phyloP scores from a whole-genome alignment of 2,113 vertebrate genomes.

The Struthidea cinerea region DNA sequence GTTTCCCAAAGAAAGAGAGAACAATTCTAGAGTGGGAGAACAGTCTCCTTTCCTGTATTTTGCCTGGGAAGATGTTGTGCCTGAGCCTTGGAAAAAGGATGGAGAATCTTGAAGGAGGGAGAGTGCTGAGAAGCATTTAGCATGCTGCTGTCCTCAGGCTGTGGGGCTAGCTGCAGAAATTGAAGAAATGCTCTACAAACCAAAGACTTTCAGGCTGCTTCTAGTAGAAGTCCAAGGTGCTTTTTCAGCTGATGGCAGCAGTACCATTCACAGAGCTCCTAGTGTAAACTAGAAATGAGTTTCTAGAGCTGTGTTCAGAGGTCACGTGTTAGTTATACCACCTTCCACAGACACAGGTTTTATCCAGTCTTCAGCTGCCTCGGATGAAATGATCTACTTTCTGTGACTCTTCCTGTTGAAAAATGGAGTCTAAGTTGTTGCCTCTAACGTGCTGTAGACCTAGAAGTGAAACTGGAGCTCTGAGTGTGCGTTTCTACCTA shows the following conservation, averaged over 20 bases:
- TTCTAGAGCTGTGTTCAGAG: not conserved
- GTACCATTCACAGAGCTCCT: not conserved
- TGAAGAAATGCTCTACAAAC: not conserved
- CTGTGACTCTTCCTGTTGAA: not conserved
- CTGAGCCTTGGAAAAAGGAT: not conserved
- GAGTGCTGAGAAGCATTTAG: not conserved
- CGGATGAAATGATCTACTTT: not conserved
- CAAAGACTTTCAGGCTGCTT: not conserved
- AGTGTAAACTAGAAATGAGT: not conserved
- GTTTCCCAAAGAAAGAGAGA: not conserved
- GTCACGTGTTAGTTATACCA: not conserved
- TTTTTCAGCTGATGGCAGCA: not conserved
- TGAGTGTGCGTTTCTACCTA: not conserved
- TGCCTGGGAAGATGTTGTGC: not conserved
- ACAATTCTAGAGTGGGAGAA: not conserved
- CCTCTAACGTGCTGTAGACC: not conserved
- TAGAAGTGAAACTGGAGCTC: not conserved
- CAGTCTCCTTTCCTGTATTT: not conserved
- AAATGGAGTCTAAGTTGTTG: not conserved
- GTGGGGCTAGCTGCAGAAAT: not conserved
- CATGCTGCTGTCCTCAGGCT: not conserved
- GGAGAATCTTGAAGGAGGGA: not conserved
- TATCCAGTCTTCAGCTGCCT: not conserved
- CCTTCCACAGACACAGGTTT: not conserved
- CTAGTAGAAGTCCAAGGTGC: not conserved